Conservation (phyloP, 1,140 invertebrate genomes). For the Carposina sasakii region DNA sequence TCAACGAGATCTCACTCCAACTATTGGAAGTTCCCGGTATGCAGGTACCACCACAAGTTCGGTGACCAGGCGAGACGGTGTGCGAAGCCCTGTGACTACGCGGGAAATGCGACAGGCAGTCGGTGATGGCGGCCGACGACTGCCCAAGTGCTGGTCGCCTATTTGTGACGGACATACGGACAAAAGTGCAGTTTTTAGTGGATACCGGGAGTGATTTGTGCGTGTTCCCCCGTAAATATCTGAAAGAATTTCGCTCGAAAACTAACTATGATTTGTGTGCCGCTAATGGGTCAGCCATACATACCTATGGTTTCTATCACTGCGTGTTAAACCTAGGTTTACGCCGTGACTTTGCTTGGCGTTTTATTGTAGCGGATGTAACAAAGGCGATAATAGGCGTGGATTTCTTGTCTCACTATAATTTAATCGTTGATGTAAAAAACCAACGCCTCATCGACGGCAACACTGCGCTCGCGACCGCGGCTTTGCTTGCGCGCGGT, state of each 20-base stretch:
- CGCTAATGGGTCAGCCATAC: neutral
- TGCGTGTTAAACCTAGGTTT: conserved; percentile 1
- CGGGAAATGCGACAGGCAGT: conserved; percentile 5
- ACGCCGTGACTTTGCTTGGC: conserved; percentile 2
- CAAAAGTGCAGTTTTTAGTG: conserved; percentile 1
- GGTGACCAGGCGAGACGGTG: conserved; percentile 2
- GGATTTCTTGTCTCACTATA: conserved; percentile 1
- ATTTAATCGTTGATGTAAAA: neutral
- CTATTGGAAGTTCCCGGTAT: conserved; percentile 4
- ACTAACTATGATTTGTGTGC: conserved; percentile 5
- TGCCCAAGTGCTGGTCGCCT: conserved; percentile 3
- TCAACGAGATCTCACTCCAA: neutral
- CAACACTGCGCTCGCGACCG: conserved; percentile 1
- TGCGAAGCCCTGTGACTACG: neutral
- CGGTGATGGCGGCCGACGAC: conserved; percentile 7
- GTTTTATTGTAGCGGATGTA: conserved; percentile 10
- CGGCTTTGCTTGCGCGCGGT: neutral
- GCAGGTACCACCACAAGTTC: conserved; percentile 9
- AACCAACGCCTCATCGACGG: conserved; percentile 2
- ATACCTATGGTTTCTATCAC: neutral
- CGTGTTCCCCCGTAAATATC: neutral
- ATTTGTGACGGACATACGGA: neutral
- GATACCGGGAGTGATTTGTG: neutral
- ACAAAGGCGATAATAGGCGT: conserved; percentile 3
- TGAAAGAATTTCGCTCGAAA: neutral